Evolutionary conservation across 2,888 invertebrate genomes (phyloP), one percentile per base, ranked within the genome.

Genomic region (Empis livida): DNA sequence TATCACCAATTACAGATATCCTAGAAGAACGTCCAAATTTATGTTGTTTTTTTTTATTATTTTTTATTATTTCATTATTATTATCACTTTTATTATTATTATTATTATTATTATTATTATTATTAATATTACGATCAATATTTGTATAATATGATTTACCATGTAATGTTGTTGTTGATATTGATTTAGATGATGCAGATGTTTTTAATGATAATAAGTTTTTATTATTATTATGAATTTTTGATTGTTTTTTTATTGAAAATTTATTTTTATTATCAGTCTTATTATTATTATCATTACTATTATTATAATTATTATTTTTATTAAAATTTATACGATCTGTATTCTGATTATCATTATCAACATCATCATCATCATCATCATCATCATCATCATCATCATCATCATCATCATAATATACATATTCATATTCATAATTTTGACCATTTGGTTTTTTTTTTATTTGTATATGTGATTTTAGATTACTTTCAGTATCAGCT

Each of bases 341-440:
- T n/a, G n/a, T n/a, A n/a, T n/a, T n/a, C n/a, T n/a, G n/a, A n/a
- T n/a, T n/a, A n/a, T n/a, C n/a, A n/a, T n/a, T n/a, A n/a, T n/a
- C n/a, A n/a, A n/a, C n/a, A n/a, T 32, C 49, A 13, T 51, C 50
- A 16, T 49, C 45, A n/a, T 45, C 43, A 20, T 48, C 48, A 15
- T 44, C 41, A 9, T 45, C 47, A 9, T 42, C 41, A 5, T 54
- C 57, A 10, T 54, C 74, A 43, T 79, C 79, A 5, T 86, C 87
- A 54, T 89, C 89, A 57, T 90, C 88, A 57, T 87, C 86, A 59
- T 91, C 91, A 61, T 91, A 91, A 61, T 91, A 91, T 23, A 91
- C 85, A 61, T 91, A 91, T 63, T 91, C 91, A 61, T 90, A 91
- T 65, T 91, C 91, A 61, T 90, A 90, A 61, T 91, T 90, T 65